A percentile compares a stretch with the other conserved stretches of the same genome.
Conservation (phyloP, 2,797 vertebrate species). For the Natrix natrix region DNA sequence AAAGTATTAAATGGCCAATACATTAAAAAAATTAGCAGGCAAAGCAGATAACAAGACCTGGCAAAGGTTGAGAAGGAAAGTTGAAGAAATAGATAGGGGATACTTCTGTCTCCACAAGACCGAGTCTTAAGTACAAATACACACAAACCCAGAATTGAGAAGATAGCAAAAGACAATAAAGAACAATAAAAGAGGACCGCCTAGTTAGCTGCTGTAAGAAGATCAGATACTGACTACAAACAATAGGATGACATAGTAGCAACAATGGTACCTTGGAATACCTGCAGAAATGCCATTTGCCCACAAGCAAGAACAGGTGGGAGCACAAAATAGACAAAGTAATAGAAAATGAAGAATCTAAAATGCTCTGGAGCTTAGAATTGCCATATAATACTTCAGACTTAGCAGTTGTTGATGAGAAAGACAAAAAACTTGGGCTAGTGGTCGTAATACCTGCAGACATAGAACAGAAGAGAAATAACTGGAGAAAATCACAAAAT, state of each 20-base stretch:
- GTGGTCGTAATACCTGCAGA: neutral
- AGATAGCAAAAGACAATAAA: neutral
- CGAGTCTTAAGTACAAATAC: neutral
- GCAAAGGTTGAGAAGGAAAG: neutral
- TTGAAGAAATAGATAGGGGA: neutral
- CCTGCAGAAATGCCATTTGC: neutral
- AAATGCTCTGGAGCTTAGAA: neutral
- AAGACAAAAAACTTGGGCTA: neutral
- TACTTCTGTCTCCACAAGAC: neutral
- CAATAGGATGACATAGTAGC: neutral
- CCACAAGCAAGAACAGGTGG: neutral
- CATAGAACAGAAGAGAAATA: neutral
- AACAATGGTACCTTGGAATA: neutral
- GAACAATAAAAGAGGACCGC: neutral
- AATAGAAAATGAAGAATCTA: neutral
- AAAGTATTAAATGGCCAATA: neutral
- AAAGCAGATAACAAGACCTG: neutral
- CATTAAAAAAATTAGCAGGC: neutral
- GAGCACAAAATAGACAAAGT: neutral
- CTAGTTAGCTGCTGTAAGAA: neutral
- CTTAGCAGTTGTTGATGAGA: neutral
- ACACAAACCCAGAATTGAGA: neutral
- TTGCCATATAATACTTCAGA: neutral
- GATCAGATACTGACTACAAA: neutral
- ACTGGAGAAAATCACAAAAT: neutral